These are phyloP conservation scores for Tigriopus japonicus DNA, from an alignment of 1,140 invertebrate species.

Conservation along the genomic window DNA sequence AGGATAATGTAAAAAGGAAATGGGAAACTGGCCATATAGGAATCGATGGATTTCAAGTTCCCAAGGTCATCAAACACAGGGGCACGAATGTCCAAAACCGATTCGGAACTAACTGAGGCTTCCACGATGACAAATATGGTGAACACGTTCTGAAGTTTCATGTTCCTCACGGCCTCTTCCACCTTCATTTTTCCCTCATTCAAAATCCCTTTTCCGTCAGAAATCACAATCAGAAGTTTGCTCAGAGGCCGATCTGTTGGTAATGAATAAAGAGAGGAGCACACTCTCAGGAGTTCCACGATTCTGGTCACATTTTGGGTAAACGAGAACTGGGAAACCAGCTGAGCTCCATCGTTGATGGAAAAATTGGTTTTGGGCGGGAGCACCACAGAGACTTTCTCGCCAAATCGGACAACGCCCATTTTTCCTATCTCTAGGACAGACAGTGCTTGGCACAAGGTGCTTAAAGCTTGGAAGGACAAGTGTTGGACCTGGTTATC, in stretches of 20 bases:
- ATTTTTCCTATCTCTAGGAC: constrained; percentile 84
- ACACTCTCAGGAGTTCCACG: constrained; percentile 41
- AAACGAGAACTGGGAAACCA: constrained; percentile 38
- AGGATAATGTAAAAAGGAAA: constrained; percentile 97
- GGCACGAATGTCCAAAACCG: constrained; percentile 71
- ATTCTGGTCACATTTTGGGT: constrained; percentile 60
- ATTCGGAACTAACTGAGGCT: constrained; percentile 55
- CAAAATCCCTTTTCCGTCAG: constrained; percentile 81
- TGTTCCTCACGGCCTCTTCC: constrained; percentile 32
- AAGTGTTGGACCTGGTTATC: constrained; percentile 38
- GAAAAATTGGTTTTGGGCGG: constrained; percentile 35
- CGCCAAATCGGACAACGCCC: constrained; percentile 78
- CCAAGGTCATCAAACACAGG: constrained; percentile 43
- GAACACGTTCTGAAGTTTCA: constrained; percentile 39
- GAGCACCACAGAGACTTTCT: constrained; percentile 59
- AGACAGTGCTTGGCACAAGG: constrained; percentile 76
- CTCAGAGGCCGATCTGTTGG: constrained; percentile 28
- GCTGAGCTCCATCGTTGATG: background rate
- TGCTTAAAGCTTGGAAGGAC: constrained; percentile 79
- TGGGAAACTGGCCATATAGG: constrained; percentile 86
- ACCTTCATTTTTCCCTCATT: constrained; percentile 66
- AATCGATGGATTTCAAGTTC: constrained; percentile 38
- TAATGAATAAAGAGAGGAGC: constrained; percentile 29
- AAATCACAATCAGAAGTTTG: constrained; percentile 76
- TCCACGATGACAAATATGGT: constrained; percentile 81